Evolutionary conservation across 92 coral and sea anemone species (phyloP).

Genomic region (Metridium senile): DNA sequence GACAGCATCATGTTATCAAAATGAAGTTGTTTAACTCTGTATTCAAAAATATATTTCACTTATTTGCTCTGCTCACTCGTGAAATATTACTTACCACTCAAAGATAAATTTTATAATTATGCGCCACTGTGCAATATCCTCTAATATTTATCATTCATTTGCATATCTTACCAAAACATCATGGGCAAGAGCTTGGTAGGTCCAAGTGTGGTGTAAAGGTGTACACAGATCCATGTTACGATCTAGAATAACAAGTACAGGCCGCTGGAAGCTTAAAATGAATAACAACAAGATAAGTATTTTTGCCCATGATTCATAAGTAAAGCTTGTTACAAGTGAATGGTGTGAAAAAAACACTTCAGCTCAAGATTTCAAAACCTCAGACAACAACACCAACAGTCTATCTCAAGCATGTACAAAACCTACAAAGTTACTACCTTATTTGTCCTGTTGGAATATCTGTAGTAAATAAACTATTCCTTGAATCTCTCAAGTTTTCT

Average conservation of each 20-base stretch:
- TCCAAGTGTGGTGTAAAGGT: conserved; percentile 96
- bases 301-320: no score
- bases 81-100: no score
- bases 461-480: conserved; percentile 93
- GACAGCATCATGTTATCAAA: no score
- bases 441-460: conserved; percentile 97
- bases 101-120: no score
- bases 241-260: conserved; percentile 88
- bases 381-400: not conserved
- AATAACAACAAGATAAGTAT: no score
- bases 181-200: conserved; percentile 94
- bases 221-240: conserved; percentile 96
- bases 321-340: no score
- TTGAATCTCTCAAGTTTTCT: conserved; percentile 92
- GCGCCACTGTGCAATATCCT: no score
- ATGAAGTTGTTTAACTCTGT: no score
- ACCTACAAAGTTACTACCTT: conserved; percentile 50
- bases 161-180: conserved; percentile 98
- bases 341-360: no score
- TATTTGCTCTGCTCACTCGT: no score
- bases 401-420: not conserved
- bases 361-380: not conserved
- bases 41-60: no score
- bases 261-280: conserved; percentile 90
- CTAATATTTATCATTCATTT: no score